Percentiles rank a stretch among this genome's conserved stretches.
These are phyloP conservation scores for Oppia nitens DNA, from an alignment of 1,140 invertebrate species.

Conservation along the genomic window DNA sequence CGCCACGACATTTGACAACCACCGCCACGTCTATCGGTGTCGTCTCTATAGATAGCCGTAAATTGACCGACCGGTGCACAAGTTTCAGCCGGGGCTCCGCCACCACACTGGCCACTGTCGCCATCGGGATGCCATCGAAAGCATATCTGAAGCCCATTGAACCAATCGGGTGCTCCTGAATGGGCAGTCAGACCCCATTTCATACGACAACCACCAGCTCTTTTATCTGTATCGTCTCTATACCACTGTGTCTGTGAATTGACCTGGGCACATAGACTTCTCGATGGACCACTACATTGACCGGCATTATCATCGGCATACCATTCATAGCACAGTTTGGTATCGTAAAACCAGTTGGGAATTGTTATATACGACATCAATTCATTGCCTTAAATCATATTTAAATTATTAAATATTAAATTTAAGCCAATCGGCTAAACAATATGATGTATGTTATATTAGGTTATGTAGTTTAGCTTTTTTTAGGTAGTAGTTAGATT, in stretches of 20 bases:
- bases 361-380: too few species aligned
- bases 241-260: not conserved
- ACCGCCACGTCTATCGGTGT: conserved; percentile 1
- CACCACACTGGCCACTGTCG: too few species aligned
- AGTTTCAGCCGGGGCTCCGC: not conserved
- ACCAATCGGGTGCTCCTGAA: not conserved
- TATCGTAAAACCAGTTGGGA: too few species aligned
- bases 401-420: too few species aligned
- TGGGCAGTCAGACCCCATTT: not conserved
- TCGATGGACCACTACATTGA: not conserved
- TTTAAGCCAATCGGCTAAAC: too few species aligned
- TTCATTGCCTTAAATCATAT: too few species aligned
- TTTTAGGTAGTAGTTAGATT: too few species aligned
- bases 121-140: conserved; percentile 6
- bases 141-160: not conserved
- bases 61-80: not conserved
- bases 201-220: conserved; percentile 9
- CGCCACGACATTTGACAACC: conserved; percentile 8
- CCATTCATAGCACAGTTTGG: too few species aligned
- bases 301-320: too few species aligned
- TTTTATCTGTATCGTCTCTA: conserved; percentile 5
- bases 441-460: too few species aligned
- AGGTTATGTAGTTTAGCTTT: too few species aligned
- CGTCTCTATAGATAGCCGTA: not conserved
- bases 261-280: not conserved